Percentiles rank a stretch among this genome's conserved stretches.
Evolutionary conservation across 2,113 vertebrate genomes (phyloP).

Genomic region (Cinclus cinclus): DNA sequence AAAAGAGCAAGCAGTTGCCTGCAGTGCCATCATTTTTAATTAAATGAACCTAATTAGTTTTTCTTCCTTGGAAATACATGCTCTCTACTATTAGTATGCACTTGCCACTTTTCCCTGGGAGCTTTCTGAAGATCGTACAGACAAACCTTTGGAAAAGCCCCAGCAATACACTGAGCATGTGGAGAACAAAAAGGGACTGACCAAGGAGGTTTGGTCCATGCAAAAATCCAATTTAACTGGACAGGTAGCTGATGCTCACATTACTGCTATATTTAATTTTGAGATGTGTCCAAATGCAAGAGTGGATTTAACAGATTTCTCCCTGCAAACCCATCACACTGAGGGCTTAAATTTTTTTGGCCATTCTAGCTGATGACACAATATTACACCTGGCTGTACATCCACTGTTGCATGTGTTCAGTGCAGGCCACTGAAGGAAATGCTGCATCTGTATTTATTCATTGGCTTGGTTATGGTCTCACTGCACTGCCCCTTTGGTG

Average conservation of each 20-base stretch:
- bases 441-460: neutral
- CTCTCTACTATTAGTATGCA: neutral
- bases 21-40: constrained; percentile 31
- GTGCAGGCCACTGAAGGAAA: neutral
- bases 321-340: neutral
- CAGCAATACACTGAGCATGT: neutral
- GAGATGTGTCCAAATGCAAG: neutral
- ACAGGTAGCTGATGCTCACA: neutral
- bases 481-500: neutral
- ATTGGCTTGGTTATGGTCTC: neutral
- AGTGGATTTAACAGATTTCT: neutral
- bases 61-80: constrained; percentile 18
- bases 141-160: neutral
- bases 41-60: constrained; percentile 57
- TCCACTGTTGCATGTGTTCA: fast-evolving
- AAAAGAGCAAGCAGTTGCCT: constrained; percentile 35
- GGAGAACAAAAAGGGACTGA: neutral
- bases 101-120: neutral
- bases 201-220: neutral
- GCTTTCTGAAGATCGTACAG: neutral
- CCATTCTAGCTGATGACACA: neutral
- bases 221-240: neutral
- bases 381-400: neutral
- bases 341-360: neutral
- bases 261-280: neutral